Evolutionary conservation across 2,113 vertebrate genomes (phyloP).

Genomic region (Pithys albifrons): DNA sequence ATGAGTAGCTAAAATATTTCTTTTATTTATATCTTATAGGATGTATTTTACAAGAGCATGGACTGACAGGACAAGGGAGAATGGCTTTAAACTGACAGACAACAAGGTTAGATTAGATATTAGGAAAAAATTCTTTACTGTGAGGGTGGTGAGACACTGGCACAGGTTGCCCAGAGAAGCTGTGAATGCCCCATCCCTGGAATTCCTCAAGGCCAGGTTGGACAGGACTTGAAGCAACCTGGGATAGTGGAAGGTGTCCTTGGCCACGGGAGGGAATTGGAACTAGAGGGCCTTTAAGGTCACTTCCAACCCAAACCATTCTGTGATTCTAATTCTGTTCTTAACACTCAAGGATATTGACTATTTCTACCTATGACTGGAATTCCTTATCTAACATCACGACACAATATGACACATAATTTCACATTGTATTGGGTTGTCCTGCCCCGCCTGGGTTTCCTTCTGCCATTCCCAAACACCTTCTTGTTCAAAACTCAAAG

Average conservation of each 20-base stretch:
- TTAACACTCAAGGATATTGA: background rate
- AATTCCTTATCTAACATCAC: background rate
- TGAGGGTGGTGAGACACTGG: background rate
- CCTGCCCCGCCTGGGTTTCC: background rate
- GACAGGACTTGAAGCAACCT: background rate
- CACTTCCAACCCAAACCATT: background rate
- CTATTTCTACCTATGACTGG: background rate
- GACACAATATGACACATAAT: background rate
- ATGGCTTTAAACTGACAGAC: background rate
- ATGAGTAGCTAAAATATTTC: background rate
- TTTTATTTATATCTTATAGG: background rate
- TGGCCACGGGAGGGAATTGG: background rate
- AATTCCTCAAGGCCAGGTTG: background rate
- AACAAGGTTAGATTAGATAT: background rate
- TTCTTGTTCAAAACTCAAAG: background rate
- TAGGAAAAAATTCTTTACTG: background rate
- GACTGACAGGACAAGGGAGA: background rate
- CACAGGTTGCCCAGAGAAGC: background rate
- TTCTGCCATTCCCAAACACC: background rate
- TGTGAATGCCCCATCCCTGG: background rate
- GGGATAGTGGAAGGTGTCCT: background rate
- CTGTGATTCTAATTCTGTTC: background rate
- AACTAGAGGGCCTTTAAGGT: background rate
- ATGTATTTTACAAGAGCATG: background rate
- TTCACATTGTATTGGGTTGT: background rate